Conservation (phyloP, 2,113 vertebrate genomes). For the Esox niger region DNA sequence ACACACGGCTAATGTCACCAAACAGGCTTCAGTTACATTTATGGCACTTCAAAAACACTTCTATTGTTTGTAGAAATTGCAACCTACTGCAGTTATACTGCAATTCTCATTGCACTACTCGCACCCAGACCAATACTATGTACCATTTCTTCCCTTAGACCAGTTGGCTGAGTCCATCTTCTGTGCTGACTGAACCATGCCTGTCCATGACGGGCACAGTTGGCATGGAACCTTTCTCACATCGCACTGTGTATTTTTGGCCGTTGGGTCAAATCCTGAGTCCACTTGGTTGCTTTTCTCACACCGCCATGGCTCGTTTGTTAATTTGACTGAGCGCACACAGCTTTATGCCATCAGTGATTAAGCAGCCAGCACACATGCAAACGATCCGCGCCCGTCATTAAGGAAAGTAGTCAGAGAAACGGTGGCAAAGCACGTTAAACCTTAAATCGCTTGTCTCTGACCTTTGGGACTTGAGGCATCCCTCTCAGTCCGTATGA, state of each 20-base stretch:
- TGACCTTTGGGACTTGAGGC: conserved; percentile 34
- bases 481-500: neutral
- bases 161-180: no score
- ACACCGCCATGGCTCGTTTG: conserved; percentile 1
- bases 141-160: neutral
- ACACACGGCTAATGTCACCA: no score
- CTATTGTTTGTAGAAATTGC: no score
- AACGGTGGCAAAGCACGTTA: conserved; percentile 16
- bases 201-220: no score
- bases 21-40: no score
- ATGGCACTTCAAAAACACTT: no score
- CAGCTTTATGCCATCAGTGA: neutral
- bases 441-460: neutral
- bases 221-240: no score
- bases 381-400: conserved; percentile 41
- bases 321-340: neutral
- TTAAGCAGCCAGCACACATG: conserved; percentile 18
- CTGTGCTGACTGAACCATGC: no score
- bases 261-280: no score
- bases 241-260: no score
- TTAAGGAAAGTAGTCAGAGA: conserved; percentile 5
- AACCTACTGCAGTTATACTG: no score
- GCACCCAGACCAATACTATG: neutral
- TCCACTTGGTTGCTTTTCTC: neutral
- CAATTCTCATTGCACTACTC: neutral